These are phyloP conservation scores for Myotis myotis DNA, from an alignment of 2,797 vertebrate species.

Conservation along the genomic window DNA sequence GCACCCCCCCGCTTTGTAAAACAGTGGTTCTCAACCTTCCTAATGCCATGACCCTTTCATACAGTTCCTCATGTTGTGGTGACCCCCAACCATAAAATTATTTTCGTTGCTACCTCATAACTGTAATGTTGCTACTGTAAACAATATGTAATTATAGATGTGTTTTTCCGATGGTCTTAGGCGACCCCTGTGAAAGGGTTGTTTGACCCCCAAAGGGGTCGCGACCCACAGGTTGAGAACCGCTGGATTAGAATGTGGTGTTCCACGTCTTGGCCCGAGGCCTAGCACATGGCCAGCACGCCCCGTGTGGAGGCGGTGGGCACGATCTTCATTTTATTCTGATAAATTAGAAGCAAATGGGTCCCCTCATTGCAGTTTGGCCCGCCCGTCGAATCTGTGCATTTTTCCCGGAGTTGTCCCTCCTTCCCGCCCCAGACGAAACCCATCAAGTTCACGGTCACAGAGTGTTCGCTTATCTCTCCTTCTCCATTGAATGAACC, in stretches of 20 bases:
- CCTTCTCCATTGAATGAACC: neutral
- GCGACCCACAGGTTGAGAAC: no score
- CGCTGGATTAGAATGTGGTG: neutral
- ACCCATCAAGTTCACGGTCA: neutral
- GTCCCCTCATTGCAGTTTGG: neutral
- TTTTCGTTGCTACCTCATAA: no score
- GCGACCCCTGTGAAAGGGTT: no score
- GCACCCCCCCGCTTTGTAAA: no score
- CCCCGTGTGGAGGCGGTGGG: neutral
- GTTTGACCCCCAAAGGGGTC: no score
- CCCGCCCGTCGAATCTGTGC: neutral
- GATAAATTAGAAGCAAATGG: neutral
- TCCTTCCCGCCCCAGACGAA: neutral
- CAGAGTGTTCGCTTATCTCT: neutral
- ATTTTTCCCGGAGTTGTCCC: neutral
- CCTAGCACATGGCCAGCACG: neutral
- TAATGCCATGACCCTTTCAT: no score
- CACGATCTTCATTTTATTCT: neutral
- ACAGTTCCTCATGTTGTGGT: no score
- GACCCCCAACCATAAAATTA: no score
- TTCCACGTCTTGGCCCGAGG: conserved; percentile 12
- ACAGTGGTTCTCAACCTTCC: no score
- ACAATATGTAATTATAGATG: no score
- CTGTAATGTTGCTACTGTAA: no score
- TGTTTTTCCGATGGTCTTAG: no score